phyloP scores from a whole-genome alignment of 2,797 vertebrate genomes.

The Hipposideros larvatus region DNA sequence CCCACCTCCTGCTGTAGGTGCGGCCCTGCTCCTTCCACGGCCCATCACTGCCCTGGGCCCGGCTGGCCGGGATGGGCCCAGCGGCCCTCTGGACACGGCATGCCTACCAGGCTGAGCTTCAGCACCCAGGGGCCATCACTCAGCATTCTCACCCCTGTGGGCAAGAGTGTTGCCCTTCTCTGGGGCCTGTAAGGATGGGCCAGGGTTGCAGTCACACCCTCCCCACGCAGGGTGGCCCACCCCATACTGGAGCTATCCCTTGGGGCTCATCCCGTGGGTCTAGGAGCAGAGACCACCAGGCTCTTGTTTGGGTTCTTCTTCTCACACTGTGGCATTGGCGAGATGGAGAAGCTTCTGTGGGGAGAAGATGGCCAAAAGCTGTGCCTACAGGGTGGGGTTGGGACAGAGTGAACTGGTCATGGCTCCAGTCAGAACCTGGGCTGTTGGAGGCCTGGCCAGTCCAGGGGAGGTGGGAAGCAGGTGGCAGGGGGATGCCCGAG shows the following conservation, averaged over 20 bases:
- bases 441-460: neutral
- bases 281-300: neutral
- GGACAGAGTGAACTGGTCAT: neutral
- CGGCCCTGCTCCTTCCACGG: conserved; percentile 54
- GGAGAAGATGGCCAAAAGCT: neutral
- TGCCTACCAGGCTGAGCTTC: neutral
- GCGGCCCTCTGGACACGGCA: neutral
- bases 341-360: neutral
- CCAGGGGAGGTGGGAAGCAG: neutral
- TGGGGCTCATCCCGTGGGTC: neutral
- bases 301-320: neutral
- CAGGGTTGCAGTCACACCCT: neutral
- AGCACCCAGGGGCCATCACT: neutral
- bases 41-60: conserved; percentile 37
- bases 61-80: neutral
- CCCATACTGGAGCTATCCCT: neutral
- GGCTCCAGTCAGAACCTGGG: neutral
- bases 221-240: neutral
- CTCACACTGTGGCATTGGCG: neutral
- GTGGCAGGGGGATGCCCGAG: neutral
- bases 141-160: neutral
- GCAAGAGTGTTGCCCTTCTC: neutral
- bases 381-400: neutral
- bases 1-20: conserved; percentile 80
- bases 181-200: neutral